phyloP scores from a whole-genome alignment of 2,113 vertebrate species.

The Podilymbus podiceps region DNA sequence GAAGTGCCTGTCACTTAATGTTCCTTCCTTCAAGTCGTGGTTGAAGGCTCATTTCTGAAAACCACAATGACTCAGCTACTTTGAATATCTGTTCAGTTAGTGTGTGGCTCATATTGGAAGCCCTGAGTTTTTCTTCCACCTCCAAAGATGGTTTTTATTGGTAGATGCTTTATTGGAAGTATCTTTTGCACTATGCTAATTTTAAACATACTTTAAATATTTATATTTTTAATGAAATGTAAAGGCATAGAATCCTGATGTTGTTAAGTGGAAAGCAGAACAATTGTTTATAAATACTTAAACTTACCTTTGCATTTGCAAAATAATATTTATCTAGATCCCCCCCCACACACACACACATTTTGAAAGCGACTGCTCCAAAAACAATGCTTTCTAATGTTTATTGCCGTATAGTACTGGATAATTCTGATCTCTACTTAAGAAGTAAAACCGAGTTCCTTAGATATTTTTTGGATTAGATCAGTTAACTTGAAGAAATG shows the following conservation, averaged over 20 bases:
- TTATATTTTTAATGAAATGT: neutral
- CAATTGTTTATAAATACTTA: neutral
- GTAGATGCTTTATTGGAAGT: neutral
- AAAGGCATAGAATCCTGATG: neutral
- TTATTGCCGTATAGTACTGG: neutral
- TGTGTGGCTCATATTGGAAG: neutral
- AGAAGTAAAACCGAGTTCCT: neutral
- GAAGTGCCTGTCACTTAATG: neutral
- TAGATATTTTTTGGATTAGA: neutral
- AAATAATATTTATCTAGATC: neutral
- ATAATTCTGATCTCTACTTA: neutral
- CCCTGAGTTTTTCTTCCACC: neutral
- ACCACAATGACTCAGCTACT: neutral
- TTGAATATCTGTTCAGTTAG: constrained; percentile 4
- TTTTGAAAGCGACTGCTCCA: neutral
- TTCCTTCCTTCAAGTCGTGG: neutral
- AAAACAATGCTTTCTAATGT: neutral
- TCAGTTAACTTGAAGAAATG: neutral
- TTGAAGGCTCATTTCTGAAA: constrained; percentile 9
- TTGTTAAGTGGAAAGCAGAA: neutral
- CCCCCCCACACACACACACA: neutral
- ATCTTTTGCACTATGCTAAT: neutral
- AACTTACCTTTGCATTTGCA: too few relatives aligned
- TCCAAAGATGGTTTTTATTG: neutral
- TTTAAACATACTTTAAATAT: neutral